These are phyloP conservation scores for Agrochola circellaris DNA, from an alignment of 2,888 invertebrate species.

Conservation along the genomic window DNA sequence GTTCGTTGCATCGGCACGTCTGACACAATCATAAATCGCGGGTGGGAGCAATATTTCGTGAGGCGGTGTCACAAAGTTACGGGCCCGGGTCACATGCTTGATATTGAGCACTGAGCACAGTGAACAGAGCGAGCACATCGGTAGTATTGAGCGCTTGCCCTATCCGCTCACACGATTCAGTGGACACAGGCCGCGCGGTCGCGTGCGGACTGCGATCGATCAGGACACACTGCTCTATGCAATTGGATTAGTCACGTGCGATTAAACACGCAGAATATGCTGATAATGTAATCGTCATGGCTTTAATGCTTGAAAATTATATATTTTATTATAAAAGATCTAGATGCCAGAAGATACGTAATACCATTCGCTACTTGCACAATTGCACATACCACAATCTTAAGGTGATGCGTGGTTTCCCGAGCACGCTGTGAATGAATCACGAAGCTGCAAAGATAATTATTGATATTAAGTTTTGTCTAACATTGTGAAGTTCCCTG, in stretches of 20 bases:
- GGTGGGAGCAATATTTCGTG: constrained; percentile 32
- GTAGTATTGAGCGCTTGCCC: constrained; percentile 54
- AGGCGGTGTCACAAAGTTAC: neutral
- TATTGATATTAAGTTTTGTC: too few relatives aligned
- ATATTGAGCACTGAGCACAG: constrained; percentile 7
- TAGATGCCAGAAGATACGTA: neutral
- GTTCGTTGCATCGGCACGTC: constrained; percentile 35
- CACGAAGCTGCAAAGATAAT: neutral
- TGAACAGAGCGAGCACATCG: constrained; percentile 5
- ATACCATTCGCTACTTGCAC: neutral
- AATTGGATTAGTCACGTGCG: constrained; percentile 37
- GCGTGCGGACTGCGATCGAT: constrained; percentile 7
- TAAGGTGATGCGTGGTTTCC: neutral
- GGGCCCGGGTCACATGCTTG: neutral
- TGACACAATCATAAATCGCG: constrained; percentile 38
- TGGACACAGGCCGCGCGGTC: constrained; percentile 36
- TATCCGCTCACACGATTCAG: constrained; percentile 67
- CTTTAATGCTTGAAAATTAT: constrained; percentile 2
- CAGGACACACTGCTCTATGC: constrained; percentile 22
- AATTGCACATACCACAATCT: neutral
- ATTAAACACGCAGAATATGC: constrained; percentile 26
- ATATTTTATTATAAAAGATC: too few relatives aligned
- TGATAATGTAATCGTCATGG: neutral
- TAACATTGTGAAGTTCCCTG: neutral
- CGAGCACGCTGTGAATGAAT: too few relatives aligned